phyloP scores from a whole-genome alignment of 1,140 invertebrate genomes.

The Scaptomyza hsui region DNA sequence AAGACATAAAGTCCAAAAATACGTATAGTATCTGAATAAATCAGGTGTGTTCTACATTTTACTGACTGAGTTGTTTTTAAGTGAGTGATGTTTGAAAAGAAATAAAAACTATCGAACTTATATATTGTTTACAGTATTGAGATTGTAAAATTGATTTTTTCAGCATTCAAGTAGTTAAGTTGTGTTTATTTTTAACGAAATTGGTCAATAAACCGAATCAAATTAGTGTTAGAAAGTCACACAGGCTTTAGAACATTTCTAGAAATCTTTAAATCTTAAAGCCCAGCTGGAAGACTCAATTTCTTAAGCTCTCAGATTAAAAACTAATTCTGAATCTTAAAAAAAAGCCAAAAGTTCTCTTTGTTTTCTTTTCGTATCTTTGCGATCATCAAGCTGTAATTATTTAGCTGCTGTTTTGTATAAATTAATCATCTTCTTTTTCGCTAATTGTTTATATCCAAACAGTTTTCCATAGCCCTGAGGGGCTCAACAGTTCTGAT shows the following conservation, averaged over 20 bases:
- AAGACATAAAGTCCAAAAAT: neutral
- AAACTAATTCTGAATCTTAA: no score
- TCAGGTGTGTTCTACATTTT: neutral
- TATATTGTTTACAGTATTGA: neutral
- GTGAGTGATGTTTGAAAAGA: neutral
- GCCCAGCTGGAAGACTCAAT: no score
- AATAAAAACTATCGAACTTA: neutral
- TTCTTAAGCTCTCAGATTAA: no score
- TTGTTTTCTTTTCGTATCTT: neutral
- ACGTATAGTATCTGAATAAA: neutral
- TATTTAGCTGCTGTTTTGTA: neutral
- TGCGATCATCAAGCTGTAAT: conserved; percentile 1
- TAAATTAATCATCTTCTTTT: conserved; percentile 45
- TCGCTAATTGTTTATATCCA: conserved; percentile 48
- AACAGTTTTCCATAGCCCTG: conserved; percentile 3
- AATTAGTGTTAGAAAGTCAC: no score
- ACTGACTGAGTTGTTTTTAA: neutral
- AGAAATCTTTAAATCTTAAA: no score
- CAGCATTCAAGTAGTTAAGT: neutral
- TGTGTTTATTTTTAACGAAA: neutral
- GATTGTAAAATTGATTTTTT: neutral
- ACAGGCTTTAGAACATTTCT: no score
- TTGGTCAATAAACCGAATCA: no score
- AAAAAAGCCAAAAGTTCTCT: no score
- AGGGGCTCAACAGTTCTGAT: conserved; percentile 18